Evolutionary conservation across 2,797 vertebrate species (phyloP), one percentile per base, ranked within the genome.

Genomic region (Coluber constrictor): DNA sequence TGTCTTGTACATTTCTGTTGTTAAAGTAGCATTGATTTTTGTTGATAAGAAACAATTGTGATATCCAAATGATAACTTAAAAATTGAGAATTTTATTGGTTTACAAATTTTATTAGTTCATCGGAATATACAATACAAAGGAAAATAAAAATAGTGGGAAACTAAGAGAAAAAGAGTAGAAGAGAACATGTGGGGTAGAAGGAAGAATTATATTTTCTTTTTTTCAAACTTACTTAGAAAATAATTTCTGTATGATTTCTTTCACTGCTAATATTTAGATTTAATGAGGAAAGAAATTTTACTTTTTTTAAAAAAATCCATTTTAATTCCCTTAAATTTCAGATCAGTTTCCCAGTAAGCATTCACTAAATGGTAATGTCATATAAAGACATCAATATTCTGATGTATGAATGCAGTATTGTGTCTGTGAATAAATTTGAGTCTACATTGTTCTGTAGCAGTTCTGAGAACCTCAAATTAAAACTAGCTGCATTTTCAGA

Each of bases 21-120:
- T 97, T 97, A 96, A 66, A 97, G 97, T 97, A 98, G 97, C 97
- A 94, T 88, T 96, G 96, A 95, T 94, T 94, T 93, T 92, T 97
- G 94, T 95, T 97, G 97, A 95, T 96, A 95, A 96, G 95, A 97
- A 97, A 97, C 96, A 96, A 93, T 93, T 90, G 95, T 29, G 56
- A 86, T 93, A 93, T 96, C 94, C 57, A 95, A 95, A 95, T 0
- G 1, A 13, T 96, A 91, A 94, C 95, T 96, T 95, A 91, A 92
- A 87, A 92, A 91, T 90, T 10, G 7, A 95, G 61, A 91, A 93
- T 93, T 92, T 91, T 57, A 1, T 91, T 97, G 86, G 95, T 92
- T 23, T 47, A 37, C 16, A 37, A 37, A 37, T 74, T 74, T 74
- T 74, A 74, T 37, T 74, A 74, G 66, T 70, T 37, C 16, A 37